phyloP scores from a whole-genome alignment of 1,140 invertebrate genomes.

The Mesaphorura yosii region DNA sequence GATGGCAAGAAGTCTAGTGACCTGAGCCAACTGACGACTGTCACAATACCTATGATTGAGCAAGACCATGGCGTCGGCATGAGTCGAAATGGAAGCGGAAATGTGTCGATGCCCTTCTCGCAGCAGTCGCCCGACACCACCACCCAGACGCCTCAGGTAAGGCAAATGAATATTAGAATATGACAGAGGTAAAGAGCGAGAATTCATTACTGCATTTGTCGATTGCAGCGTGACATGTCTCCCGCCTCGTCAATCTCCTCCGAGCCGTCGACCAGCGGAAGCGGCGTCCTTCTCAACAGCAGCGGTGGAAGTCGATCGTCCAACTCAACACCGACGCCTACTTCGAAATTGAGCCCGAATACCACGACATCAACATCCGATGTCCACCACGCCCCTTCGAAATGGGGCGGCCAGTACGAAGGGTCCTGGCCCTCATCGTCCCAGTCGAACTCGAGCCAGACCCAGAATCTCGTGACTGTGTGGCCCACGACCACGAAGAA shows the following conservation, averaged over 20 bases:
- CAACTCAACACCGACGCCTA: conserved; percentile 28
- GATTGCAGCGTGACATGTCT: conserved; percentile 29
- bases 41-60: background rate
- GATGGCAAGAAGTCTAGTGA: background rate
- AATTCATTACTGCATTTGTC: conserved; percentile 4
- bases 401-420: background rate
- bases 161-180: conserved; percentile 9
- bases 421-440: background rate
- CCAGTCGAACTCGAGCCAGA: background rate
- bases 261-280: conserved; percentile 14
- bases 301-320: conserved; percentile 23
- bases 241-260: conserved; percentile 29
- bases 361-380: background rate
- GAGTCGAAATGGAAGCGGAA: conserved; percentile 9
- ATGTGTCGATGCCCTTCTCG: conserved; percentile 28
- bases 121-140: conserved; percentile 31
- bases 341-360: conserved; percentile 2
- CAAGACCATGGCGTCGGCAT: no score
- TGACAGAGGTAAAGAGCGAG: background rate
- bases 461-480: background rate
- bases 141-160: conserved; percentile 31
- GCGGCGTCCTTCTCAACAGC: no score
- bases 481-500: background rate
- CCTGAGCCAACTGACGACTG: conserved; percentile 2
- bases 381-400: conserved; percentile 2